Conservation (phyloP, 2,888 invertebrate genomes). For the Globia sparganii region DNA sequence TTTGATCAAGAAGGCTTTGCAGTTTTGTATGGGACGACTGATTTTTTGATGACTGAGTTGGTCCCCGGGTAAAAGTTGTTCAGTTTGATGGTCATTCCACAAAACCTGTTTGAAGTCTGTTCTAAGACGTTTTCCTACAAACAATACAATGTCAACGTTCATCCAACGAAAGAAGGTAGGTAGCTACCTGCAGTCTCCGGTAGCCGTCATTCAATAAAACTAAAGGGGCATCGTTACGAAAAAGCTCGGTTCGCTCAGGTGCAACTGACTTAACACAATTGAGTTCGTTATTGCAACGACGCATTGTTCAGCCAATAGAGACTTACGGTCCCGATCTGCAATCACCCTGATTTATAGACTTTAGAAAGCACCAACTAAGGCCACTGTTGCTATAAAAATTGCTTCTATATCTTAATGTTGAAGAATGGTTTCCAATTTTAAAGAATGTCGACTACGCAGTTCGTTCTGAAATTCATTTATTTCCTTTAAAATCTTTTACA, state of each 20-base stretch:
- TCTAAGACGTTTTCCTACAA: not conserved
- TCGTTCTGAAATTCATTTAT: slow-evolving; percentile 14
- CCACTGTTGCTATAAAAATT: slow-evolving; percentile 58
- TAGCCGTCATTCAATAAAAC: slow-evolving; percentile 60
- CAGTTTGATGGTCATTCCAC: no score
- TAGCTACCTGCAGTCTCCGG: slow-evolving; percentile 14
- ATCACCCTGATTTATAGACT: slow-evolving; percentile 79
- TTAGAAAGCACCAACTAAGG: slow-evolving; percentile 70
- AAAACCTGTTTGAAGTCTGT: no score
- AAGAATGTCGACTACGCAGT: slow-evolving; percentile 15
- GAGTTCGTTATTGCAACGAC: slow-evolving; percentile 82
- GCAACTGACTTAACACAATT: slow-evolving; percentile 81
- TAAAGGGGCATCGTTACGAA: slow-evolving; percentile 63
- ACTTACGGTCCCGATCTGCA: slow-evolving; percentile 75
- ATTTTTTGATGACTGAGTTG: no score
- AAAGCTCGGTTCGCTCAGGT: slow-evolving; percentile 69
- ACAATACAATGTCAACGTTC: slow-evolving; percentile 6
- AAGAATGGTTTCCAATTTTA: slow-evolving; percentile 41
- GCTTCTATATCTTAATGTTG: slow-evolving; percentile 45
- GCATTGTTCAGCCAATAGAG: slow-evolving; percentile 78
- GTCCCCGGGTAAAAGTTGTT: no score
- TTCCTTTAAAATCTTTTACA: slow-evolving; percentile 27
- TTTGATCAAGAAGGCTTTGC: no score
- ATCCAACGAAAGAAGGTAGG: slow-evolving; percentile 5
- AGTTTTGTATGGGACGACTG: no score